These are phyloP conservation scores for Cottus gobio DNA, from an alignment of 2,113 vertebrate genomes.

Conservation along the genomic window DNA sequence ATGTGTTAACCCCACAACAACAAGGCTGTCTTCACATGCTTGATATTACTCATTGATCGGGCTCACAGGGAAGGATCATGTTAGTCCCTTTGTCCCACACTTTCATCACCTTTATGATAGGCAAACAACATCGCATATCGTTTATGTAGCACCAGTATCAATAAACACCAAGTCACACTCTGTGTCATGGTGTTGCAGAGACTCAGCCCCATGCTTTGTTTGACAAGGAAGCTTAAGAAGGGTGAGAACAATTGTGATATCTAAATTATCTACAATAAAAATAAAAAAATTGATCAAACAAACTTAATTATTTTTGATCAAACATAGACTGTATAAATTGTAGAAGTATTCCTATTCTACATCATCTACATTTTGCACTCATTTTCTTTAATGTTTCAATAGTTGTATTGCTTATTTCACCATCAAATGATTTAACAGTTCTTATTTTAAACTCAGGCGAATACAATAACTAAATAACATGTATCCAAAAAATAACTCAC, in stretches of 20 bases:
- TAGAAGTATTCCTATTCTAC: conserved; percentile 10
- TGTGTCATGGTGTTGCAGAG: conserved; percentile 10
- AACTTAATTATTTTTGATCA: conserved; percentile 4
- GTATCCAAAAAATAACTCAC: not conserved
- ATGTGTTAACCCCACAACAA: conserved; percentile 21
- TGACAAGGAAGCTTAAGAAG: conserved; percentile 21
- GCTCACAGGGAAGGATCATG: conserved; percentile 22
- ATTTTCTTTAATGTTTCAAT: conserved; percentile 6
- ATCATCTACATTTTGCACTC: not conserved
- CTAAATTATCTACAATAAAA: conserved; percentile 4
- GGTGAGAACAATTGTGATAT: not conserved
- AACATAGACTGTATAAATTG: not conserved
- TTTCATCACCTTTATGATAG: conserved; percentile 10
- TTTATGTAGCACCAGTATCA: conserved; percentile 41
- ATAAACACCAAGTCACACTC: conserved; percentile 45
- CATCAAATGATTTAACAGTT: conserved; percentile 3
- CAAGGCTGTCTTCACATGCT: conserved; percentile 2
- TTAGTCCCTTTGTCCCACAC: conserved; percentile 8
- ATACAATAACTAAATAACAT: conserved; percentile 18
- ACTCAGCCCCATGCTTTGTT: not conserved
- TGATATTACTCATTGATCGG: conserved; percentile 34
- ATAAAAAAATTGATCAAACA: not conserved
- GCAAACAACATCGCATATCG: conserved; percentile 18
- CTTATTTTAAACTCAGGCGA: not conserved
- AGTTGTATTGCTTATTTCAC: conserved; percentile 16